phyloP scores from a whole-genome alignment of 2,888 invertebrate species.

The Noctua comes region DNA sequence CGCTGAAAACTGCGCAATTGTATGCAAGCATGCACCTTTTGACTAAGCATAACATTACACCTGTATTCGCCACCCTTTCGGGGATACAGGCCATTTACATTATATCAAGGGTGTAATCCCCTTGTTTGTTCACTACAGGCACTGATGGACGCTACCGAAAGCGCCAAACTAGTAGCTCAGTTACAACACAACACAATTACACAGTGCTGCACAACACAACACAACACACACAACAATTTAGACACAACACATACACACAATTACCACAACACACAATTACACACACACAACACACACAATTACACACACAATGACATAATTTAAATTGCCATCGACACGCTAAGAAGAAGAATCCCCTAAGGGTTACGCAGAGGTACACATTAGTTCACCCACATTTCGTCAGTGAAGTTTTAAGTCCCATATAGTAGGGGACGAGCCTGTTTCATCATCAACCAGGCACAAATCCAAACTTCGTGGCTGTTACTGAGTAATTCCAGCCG shows the following conservation, averaged over 20 bases:
- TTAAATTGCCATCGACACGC: too few relatives aligned
- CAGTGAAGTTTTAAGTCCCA: not conserved
- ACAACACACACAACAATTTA: too few relatives aligned
- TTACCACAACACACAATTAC: too few relatives aligned
- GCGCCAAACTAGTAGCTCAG: too few relatives aligned
- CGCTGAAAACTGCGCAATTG: not conserved
- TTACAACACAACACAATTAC: too few relatives aligned
- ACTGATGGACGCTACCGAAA: too few relatives aligned
- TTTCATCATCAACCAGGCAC: not conserved
- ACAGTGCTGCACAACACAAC: too few relatives aligned
- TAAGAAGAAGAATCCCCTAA: not conserved
- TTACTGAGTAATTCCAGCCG: not conserved
- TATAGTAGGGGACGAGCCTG: not conserved
- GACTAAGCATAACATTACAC: not conserved
- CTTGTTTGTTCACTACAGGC: too few relatives aligned
- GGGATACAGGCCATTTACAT: not conserved
- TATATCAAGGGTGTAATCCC: not conserved
- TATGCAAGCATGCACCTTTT: conserved; percentile 34
- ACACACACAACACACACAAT: too few relatives aligned
- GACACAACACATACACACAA: too few relatives aligned
- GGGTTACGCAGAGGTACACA: not conserved
- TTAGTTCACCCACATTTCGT: not conserved
- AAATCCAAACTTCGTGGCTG: not conserved
- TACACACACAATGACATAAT: too few relatives aligned
- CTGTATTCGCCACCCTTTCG: not conserved